Evolutionary conservation across 1,140 invertebrate species (phyloP).

Genomic region (Tigriopus japonicus): DNA sequence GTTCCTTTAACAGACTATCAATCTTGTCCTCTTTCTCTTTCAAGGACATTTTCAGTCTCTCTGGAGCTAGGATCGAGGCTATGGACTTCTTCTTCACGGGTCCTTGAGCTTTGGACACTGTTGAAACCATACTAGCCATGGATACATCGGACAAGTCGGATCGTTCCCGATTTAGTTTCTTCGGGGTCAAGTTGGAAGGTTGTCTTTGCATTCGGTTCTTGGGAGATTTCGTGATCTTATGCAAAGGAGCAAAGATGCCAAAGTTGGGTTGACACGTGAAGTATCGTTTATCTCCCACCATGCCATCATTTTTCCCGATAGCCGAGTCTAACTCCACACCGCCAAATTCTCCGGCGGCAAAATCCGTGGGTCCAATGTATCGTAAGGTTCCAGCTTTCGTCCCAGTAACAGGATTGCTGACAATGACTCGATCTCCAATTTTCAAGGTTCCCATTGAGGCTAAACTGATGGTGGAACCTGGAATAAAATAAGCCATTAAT

Average conservation of each 20-base stretch:
- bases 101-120: neutral
- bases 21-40: slow-evolving; percentile 8
- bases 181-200: neutral
- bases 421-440: slow-evolving; percentile 68
- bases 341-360: slow-evolving; percentile 78
- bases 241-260: slow-evolving; percentile 75
- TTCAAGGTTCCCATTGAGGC: neutral
- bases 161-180: slow-evolving; percentile 1
- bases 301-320: slow-evolving; percentile 85
- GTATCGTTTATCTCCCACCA: slow-evolving; percentile 67
- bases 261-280: slow-evolving; percentile 75
- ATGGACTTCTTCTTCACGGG: neutral
- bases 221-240: slow-evolving; percentile 64
- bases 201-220: slow-evolving; percentile 23
- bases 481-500: too few species aligned
- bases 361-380: slow-evolving; percentile 66
- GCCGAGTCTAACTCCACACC: slow-evolving; percentile 86
- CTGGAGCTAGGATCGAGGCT: neutral
- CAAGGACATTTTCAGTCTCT: slow-evolving; percentile 1
- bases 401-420: slow-evolving; percentile 55
- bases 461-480: neutral
- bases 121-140: neutral
- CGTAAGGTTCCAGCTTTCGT: slow-evolving; percentile 69
- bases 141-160: slow-evolving; percentile 3
- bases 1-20: slow-evolving; percentile 35